Conservation (phyloP, 2,888 invertebrate genomes). For the Epistrophe eligans region DNA sequence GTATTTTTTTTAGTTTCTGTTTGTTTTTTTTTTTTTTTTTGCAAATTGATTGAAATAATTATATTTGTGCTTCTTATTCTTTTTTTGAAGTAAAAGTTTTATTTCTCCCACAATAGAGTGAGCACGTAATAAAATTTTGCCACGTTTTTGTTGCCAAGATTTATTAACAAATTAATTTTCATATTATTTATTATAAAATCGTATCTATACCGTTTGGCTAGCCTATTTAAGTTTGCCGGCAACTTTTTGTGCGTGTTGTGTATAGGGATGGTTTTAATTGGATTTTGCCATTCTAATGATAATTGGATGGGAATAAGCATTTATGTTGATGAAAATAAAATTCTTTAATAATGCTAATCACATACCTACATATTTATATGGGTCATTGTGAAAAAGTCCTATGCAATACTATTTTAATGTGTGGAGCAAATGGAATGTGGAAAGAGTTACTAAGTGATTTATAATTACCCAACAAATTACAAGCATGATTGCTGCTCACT, state of each 20-base stretch:
- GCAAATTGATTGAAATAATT: slow-evolving; percentile 13
- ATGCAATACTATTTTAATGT: neutral
- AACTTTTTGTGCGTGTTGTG: slow-evolving; percentile 2
- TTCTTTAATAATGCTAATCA: slow-evolving; percentile 6
- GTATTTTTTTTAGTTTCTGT: neutral
- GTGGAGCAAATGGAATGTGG: neutral
- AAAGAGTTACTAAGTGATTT: neutral
- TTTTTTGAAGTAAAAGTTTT: neutral
- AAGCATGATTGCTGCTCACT: no score
- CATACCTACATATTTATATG: no score
- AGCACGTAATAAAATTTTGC: slow-evolving; percentile 24
- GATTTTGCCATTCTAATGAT: slow-evolving; percentile 58
- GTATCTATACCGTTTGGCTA: neutral
- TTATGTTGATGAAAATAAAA: slow-evolving; percentile 48
- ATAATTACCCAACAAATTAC: no score
- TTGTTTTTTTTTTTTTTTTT: neutral
- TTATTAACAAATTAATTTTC: slow-evolving; percentile 51
- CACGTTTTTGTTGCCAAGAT: slow-evolving; percentile 30
- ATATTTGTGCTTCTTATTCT: neutral
- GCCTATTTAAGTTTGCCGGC: neutral
- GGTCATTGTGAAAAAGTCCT: neutral
- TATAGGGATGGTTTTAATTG: slow-evolving; percentile 51
- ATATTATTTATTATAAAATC: neutral
- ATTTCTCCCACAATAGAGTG: neutral
- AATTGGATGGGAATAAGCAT: slow-evolving; percentile 52